phyloP scores from a whole-genome alignment of 2,888 invertebrate genomes.

The Eilema caniola region DNA sequence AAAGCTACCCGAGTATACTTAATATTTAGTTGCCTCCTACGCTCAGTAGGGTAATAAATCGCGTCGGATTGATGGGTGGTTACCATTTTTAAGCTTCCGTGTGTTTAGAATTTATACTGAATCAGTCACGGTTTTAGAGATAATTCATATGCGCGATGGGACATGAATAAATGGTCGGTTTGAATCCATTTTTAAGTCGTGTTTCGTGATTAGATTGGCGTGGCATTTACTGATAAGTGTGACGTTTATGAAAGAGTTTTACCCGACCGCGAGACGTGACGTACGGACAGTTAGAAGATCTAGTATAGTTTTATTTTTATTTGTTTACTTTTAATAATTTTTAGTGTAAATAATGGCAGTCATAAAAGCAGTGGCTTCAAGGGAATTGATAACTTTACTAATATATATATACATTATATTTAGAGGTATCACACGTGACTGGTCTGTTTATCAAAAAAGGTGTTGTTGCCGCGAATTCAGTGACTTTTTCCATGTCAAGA shows the following conservation, averaged over 20 bases:
- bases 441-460: too few species aligned
- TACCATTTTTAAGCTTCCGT: constrained; percentile 60
- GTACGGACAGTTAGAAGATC: constrained; percentile 25
- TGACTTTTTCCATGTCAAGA: too few species aligned
- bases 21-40: constrained; percentile 83
- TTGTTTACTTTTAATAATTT: too few species aligned
- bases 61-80: constrained; percentile 63
- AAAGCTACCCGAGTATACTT: constrained; percentile 77
- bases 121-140: constrained; percentile 74
- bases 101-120: constrained; percentile 68
- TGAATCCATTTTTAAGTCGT: constrained; percentile 61
- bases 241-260: constrained; percentile 54
- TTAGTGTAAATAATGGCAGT: too few species aligned
- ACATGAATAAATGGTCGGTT: constrained; percentile 66
- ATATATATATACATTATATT: too few species aligned
- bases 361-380: too few species aligned
- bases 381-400: too few species aligned
- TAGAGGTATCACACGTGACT: too few species aligned
- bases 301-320: background rate
- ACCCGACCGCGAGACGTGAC: constrained; percentile 33
- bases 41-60: constrained; percentile 76
- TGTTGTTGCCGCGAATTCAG: too few species aligned
- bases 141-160: constrained; percentile 68
- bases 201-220: constrained; percentile 63
- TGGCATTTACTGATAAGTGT: constrained; percentile 61